Evolutionary conservation across 2,113 vertebrate genomes (phyloP).

Genomic region (Burhinus bistriatus): DNA sequence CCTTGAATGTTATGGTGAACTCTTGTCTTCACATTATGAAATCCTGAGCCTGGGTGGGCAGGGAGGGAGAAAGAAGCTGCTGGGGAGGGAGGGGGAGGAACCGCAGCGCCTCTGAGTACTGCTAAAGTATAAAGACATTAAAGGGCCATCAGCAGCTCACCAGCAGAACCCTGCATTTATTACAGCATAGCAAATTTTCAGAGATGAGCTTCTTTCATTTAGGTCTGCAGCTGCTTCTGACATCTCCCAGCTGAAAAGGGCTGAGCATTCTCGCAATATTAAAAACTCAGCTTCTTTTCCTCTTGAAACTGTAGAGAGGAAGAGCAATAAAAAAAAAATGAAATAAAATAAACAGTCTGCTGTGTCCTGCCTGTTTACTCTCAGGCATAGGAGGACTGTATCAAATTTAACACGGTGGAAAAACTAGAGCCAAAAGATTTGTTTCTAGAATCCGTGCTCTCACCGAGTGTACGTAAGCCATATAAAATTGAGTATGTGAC

Average conservation of each 20-base stretch:
- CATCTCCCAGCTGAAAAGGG: conserved; percentile 59
- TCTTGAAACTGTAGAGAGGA: background rate
- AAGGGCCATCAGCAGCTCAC: conserved; percentile 51
- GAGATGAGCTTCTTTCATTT: conserved; percentile 62
- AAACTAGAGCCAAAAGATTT: background rate
- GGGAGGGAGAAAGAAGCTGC: background rate
- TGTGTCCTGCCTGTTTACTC: conserved; percentile 19
- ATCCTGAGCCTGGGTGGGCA: background rate
- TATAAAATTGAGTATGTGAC: background rate
- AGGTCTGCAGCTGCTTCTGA: conserved; percentile 57
- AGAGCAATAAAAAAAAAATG: conserved; percentile 29
- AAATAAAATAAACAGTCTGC: conserved; percentile 32
- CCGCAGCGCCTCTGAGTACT: background rate
- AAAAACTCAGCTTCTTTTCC: conserved; percentile 47
- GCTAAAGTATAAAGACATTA: conserved; percentile 45
- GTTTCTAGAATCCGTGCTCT: background rate
- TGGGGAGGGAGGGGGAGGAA: background rate
- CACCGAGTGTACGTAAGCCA: background rate
- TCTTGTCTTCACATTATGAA: background rate
- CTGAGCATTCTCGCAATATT: conserved; percentile 43
- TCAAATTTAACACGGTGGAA: background rate
- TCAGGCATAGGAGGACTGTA: background rate
- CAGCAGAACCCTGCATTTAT: conserved; percentile 41
- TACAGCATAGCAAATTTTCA: conserved; percentile 49
- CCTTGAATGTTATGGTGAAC: background rate